phyloP scores from a whole-genome alignment of 2,113 vertebrate genomes.

The Boleophthalmus pectinirostris region DNA sequence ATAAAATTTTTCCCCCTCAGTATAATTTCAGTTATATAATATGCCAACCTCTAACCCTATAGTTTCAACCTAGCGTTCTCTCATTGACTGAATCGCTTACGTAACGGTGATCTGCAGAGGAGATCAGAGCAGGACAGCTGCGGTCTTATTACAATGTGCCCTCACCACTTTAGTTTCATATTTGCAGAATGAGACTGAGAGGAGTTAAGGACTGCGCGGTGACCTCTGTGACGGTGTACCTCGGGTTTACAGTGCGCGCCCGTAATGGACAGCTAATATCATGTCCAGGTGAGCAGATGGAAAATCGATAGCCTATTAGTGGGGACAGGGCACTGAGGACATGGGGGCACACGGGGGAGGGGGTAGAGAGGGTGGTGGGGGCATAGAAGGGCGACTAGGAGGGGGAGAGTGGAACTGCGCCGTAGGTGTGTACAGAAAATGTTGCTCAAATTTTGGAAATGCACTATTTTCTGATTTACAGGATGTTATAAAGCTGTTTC shows the following conservation, averaged over 20 bases:
- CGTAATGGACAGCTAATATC: constrained; percentile 92
- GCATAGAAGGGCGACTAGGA: no score
- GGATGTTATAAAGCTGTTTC: no score
- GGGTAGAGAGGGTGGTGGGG: neutral
- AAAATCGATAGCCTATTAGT: constrained; percentile 98
- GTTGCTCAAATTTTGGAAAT: neutral
- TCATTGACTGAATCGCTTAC: neutral
- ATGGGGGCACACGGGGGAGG: constrained; percentile 1
- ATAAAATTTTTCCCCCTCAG: no score
- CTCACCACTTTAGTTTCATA: neutral
- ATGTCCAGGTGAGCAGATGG: constrained; percentile 86
- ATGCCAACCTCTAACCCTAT: neutral
- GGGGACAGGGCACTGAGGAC: constrained; percentile 77
- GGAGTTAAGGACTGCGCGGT: constrained; percentile 9
- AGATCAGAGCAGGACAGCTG: neutral
- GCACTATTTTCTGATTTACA: no score
- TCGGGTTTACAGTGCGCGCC: constrained; percentile 53
- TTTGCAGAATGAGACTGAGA: neutral
- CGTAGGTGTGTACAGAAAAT: neutral
- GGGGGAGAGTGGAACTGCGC: neutral
- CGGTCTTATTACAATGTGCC: neutral
- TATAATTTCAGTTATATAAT: neutral
- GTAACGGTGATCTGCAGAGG: neutral
- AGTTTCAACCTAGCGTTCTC: neutral
- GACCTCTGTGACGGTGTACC: constrained; percentile 6